These are phyloP conservation scores for Tylochromis polylepis DNA, from an alignment of 2,113 vertebrate species.

Conservation along the genomic window DNA sequence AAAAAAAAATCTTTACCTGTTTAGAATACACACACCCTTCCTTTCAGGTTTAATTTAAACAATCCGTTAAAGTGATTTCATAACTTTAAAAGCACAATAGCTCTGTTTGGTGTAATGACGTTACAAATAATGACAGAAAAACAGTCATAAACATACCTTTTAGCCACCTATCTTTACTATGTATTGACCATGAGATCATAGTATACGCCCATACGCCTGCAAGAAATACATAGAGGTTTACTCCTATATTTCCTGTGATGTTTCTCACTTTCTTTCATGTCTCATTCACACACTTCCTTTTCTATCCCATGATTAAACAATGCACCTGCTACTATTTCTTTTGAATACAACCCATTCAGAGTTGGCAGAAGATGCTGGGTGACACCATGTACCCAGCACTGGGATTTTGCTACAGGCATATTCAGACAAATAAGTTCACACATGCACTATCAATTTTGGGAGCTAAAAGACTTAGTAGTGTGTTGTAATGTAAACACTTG, in stretches of 20 bases:
- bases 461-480: not conserved
- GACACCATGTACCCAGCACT: slow-evolving; percentile 3
- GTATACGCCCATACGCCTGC: not conserved
- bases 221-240: not conserved
- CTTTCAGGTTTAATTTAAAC: not conserved
- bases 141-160: not conserved
- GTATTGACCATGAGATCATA: not conserved
- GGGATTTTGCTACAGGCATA: slow-evolving; percentile 17
- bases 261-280: not conserved
- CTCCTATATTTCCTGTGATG: not conserved
- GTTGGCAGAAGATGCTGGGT: slow-evolving; percentile 7
- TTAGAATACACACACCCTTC: not conserved
- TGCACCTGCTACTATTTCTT: not conserved
- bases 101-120: not conserved
- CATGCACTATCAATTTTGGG: not conserved
- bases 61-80: not conserved
- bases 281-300: not conserved
- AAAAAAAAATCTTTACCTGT: not conserved
- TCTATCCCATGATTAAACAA: not conserved
- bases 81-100: not conserved
- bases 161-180: not conserved
- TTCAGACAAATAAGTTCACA: not conserved
- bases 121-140: not conserved
- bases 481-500: not conserved
- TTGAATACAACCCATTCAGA: not conserved